Evolutionary conservation across 2,113 vertebrate species (phyloP).

Genomic region (Colistium nudipinnis): DNA sequence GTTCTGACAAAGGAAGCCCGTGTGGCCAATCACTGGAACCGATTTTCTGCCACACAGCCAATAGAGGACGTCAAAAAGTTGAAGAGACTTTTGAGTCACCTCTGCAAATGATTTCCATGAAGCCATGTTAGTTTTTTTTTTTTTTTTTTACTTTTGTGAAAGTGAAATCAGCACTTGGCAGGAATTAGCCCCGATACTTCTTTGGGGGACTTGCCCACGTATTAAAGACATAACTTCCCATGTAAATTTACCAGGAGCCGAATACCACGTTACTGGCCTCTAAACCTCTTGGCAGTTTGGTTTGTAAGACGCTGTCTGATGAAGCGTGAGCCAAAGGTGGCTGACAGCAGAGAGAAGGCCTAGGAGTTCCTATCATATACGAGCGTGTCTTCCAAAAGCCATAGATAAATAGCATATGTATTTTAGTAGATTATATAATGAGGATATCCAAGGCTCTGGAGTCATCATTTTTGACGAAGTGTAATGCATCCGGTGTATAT

Average conservation of each 20-base stretch:
- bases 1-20: constrained; percentile 19
- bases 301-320: constrained; percentile 49
- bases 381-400: constrained; percentile 49
- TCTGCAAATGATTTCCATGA: constrained; percentile 6
- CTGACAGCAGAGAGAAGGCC: constrained; percentile 61
- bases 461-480: constrained; percentile 40
- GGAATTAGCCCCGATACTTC: constrained; percentile 4
- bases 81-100: constrained; percentile 6
- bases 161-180: constrained; percentile 10
- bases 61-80: constrained; percentile 11
- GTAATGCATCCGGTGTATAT: constrained; percentile 49
- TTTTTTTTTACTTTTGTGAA: too few species aligned
- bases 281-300: constrained; percentile 44
- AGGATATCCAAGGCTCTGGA: constrained; percentile 52
- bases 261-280: constrained; percentile 50
- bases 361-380: constrained; percentile 39
- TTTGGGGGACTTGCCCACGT: constrained; percentile 31
- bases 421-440: constrained; percentile 45
- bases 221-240: constrained; percentile 11
- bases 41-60: constrained; percentile 16
- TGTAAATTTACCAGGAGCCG: constrained; percentile 22
- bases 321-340: constrained; percentile 64
- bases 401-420: constrained; percentile 43
- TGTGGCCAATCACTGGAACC: constrained; percentile 21
- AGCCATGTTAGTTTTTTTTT: not conserved